phyloP scores from a whole-genome alignment of 2,113 vertebrate genomes.

The Rhabdomys dilectus region DNA sequence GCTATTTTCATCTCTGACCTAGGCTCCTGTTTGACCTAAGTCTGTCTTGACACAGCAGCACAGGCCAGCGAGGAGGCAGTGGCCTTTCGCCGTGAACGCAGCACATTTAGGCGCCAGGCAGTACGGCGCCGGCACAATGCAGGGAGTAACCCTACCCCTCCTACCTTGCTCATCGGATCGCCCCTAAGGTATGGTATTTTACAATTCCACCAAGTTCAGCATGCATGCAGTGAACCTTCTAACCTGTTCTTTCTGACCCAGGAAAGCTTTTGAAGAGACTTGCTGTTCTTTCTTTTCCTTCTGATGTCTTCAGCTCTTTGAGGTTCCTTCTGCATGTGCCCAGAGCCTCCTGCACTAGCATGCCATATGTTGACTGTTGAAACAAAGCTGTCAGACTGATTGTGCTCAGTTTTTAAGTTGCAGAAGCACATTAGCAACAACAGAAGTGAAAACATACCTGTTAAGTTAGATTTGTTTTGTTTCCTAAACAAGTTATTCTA shows the following conservation, averaged over 20 bases:
- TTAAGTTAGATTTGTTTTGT: constrained; percentile 51
- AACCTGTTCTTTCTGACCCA: constrained; percentile 75
- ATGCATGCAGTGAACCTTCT: constrained; percentile 84
- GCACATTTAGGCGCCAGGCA: constrained; percentile 99
- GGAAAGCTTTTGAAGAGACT: constrained; percentile 64
- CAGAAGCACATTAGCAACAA: constrained; percentile 23
- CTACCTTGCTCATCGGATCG: constrained; percentile 98
- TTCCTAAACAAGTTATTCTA: neutral
- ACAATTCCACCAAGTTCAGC: constrained; percentile 87
- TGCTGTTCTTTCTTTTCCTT: constrained; percentile 16
- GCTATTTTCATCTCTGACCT: constrained; percentile 84
- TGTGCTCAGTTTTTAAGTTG: constrained; percentile 8
- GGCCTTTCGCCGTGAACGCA: constrained; percentile 97
- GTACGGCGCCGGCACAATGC: constrained; percentile 99
- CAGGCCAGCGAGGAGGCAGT: constrained; percentile 96
- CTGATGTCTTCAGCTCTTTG: constrained; percentile 38
- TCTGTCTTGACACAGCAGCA: constrained; percentile 94
- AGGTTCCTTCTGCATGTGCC: constrained; percentile 88
- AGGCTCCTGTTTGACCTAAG: constrained; percentile 89
- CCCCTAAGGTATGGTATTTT: constrained; percentile 96
- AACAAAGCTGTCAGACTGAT: constrained; percentile 73
- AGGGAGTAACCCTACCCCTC: constrained; percentile 98
- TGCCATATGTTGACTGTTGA: constrained; percentile 83
- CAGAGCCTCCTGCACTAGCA: constrained; percentile 86
- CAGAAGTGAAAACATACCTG: neutral